Percentiles rank a stretch among this genome's conserved stretches.
phyloP scores from a whole-genome alignment of 2,888 invertebrate species.

The Girardia tigrina region DNA sequence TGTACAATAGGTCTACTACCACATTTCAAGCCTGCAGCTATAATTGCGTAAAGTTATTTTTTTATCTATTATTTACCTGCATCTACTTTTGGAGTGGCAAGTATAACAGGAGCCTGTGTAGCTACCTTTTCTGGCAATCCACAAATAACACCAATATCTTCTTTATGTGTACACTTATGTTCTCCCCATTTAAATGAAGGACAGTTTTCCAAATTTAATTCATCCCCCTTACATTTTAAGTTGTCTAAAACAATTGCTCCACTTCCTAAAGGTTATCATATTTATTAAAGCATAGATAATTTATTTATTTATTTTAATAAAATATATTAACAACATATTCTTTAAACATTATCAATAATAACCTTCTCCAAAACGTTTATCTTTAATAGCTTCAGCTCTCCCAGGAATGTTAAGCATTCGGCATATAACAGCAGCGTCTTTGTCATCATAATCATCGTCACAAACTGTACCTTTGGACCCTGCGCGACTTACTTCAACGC shows the following conservation, averaged over 20 bases:
- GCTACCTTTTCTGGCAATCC: background rate
- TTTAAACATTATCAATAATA: background rate
- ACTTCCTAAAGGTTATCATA: constrained; percentile 36
- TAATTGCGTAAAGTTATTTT: too few species aligned
- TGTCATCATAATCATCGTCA: constrained; percentile 62
- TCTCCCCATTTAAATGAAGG: constrained; percentile 60
- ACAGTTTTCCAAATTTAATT: constrained; percentile 55
- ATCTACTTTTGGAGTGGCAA: background rate
- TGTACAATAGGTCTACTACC: constrained; percentile 31
- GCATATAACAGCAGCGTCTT: constrained; percentile 55
- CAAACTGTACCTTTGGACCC: constrained; percentile 67
- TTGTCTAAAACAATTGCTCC: constrained; percentile 43
- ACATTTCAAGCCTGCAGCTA: constrained; percentile 17
- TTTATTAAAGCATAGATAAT: too few species aligned
- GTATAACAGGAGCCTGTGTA: constrained; percentile 2
- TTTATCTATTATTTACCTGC: background rate
- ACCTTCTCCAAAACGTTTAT: constrained; percentile 32
- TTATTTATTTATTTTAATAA: too few species aligned
- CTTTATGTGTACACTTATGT: constrained; percentile 62
- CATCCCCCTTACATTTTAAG: constrained; percentile 56
- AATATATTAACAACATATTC: too few species aligned
- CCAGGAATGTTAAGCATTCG: constrained; percentile 45
- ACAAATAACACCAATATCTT: constrained; percentile 59
- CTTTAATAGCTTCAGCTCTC: constrained; percentile 27
- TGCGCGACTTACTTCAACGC: constrained; percentile 60